Evolutionary conservation across 2,888 invertebrate species (phyloP), one percentile per base, ranked within the genome.

Genomic region (Mongoloraphidia duomilia): DNA sequence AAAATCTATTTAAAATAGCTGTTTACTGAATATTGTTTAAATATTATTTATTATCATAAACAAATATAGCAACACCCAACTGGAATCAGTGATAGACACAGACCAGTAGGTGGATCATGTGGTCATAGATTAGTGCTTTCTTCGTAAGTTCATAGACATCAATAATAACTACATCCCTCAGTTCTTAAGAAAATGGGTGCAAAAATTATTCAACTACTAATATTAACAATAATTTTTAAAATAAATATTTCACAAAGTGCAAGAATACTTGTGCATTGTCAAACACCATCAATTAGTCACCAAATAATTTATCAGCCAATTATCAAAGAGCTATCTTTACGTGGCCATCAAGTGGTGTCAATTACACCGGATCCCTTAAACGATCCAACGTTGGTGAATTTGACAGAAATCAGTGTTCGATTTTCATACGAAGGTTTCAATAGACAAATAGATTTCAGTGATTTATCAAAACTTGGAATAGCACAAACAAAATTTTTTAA

Each of bases 291-390:
- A 0, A 62, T 70, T 34, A 73, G 72, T 46, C 73, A 73, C 52
- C 72, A 72, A 58, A 58, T 69, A 0, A 65, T 68, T 0, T 71
- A 64, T 49, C 60, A 66, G 12, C 60, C 65, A 2, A 48, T 74
- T 3, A 63, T 63, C 9, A 59, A 63, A 2, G 69, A 69, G 41
- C 56, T 75, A 12, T 63, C 63, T 0, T 63, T 56, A 43, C 60
- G 67, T 11, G 73, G 73, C 1, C 74, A 75, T 50, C 63, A 73
- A 46, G 55, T 75, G 0, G 61, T 65, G 0, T 60, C 71, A 0
- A 54, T 72, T 0, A 71, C 74, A 1, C 49, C 72, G 26, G 58
- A 72, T 51, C 71, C 72, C 0, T 58, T 47, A 12, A 47, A 47
- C 9, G 47, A 47, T 41, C 47, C 47, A n/a, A 34, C 8, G 11